A percentile compares a stretch with the other conserved stretches of the same genome.
These are phyloP conservation scores for Nymphalis io DNA, from an alignment of 1,140 invertebrate species.

Conservation along the genomic window DNA sequence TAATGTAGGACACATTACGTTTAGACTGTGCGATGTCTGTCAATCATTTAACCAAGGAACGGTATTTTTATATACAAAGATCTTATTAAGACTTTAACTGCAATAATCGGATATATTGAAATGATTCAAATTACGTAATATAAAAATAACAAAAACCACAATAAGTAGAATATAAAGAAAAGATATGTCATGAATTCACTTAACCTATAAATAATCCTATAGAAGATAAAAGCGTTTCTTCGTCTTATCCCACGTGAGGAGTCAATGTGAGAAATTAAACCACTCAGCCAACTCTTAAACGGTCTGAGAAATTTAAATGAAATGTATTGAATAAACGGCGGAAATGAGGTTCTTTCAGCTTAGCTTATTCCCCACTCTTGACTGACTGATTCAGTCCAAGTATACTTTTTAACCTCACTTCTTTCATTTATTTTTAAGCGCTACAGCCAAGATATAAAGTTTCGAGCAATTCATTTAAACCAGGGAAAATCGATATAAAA, in stretches of 20 bases:
- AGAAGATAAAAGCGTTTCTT: slow-evolving; percentile 58
- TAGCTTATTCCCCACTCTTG: slow-evolving; percentile 62
- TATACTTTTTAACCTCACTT: slow-evolving; percentile 46
- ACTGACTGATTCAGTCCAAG: slow-evolving; percentile 64
- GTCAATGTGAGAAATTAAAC: slow-evolving; percentile 69
- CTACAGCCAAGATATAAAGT: background rate
- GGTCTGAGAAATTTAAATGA: slow-evolving; percentile 71
- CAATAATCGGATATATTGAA: too few species aligned
- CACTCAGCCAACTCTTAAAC: slow-evolving; percentile 54
- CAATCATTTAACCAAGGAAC: too few species aligned
- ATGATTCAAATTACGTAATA: too few species aligned
- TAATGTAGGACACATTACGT: too few species aligned
- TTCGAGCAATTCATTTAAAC: background rate
- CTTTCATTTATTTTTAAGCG: slow-evolving; percentile 1
- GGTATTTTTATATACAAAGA: too few species aligned
- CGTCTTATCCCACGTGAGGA: slow-evolving; percentile 56
- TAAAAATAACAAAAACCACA: background rate
- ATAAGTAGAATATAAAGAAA: background rate
- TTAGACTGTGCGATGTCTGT: too few species aligned
- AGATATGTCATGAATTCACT: background rate
- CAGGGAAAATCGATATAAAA: too few species aligned
- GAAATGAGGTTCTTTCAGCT: slow-evolving; percentile 76
- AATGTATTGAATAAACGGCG: slow-evolving; percentile 75
- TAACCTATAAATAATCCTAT: background rate
- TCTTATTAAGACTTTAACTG: too few species aligned